phyloP scores from a whole-genome alignment of 2,888 invertebrate species.

The Julus scanicus region DNA sequence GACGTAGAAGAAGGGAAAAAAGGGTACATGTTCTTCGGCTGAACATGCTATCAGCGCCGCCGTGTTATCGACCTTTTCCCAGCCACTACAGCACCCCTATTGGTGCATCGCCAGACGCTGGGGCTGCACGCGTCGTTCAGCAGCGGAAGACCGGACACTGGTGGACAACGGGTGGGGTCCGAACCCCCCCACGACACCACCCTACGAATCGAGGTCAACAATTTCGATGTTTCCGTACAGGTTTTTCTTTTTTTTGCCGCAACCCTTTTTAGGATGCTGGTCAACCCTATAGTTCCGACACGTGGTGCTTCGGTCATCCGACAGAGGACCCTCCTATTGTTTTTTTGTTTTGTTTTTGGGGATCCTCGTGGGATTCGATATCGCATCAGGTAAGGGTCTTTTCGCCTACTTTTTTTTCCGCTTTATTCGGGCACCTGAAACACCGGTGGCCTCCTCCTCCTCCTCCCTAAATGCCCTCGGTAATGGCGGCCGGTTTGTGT shows the following conservation, averaged over 20 bases:
- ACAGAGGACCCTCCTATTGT: background rate
- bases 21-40: background rate
- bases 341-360: background rate
- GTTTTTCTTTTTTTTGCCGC: too few relatives aligned
- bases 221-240: background rate
- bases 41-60: background rate
- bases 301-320: background rate
- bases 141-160: slow-evolving; percentile 1
- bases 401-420: background rate
- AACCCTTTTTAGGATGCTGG: background rate
- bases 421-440: background rate
- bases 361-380: background rate
- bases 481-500: background rate
- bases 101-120: background rate
- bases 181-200: background rate
- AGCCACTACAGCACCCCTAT: background rate
- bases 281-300: background rate
- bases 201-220: background rate
- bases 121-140: slow-evolving; percentile 16
- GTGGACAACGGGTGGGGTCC: background rate
- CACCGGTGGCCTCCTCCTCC: background rate
- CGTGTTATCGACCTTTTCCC: slow-evolving; percentile 17
- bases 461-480: background rate
- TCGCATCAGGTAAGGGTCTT: background rate
- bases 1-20: background rate